Percentiles rank a stretch among this genome's conserved stretches.
phyloP scores from a whole-genome alignment of 2,888 invertebrate genomes.

The Pristionchus mayeri region DNA sequence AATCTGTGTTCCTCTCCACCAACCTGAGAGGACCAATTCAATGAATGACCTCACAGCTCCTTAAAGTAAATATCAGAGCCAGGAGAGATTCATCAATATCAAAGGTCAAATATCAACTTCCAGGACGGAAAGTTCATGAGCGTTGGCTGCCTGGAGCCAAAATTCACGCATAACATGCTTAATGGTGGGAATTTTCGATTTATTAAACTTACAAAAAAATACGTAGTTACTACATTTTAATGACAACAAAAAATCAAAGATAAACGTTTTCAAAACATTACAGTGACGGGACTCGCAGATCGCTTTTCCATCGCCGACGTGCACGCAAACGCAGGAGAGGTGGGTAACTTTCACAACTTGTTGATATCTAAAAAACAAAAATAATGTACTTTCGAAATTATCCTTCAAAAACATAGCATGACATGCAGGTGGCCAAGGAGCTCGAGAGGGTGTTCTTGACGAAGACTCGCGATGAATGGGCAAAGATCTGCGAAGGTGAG shows the following conservation, averaged over 20 bases:
- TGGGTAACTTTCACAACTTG: background rate
- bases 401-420: background rate
- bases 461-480: constrained; percentile 91
- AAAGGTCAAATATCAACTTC: constrained; percentile 77
- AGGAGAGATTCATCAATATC: too few species aligned
- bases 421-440: constrained; percentile 79
- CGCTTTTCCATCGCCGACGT: background rate
- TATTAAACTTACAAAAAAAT: too few species aligned
- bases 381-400: background rate
- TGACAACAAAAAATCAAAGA: background rate
- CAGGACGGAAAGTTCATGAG: constrained; percentile 92
- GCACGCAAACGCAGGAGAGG: background rate
- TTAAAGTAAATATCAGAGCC: background rate
- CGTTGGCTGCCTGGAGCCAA: constrained; percentile 93
- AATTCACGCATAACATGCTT: constrained; percentile 88
- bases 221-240: too few species aligned
- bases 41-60: background rate
- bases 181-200: constrained; percentile 79
- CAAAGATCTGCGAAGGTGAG: constrained; percentile 75
- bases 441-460: constrained; percentile 83
- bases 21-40: too few species aligned
- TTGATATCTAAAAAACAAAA: too few species aligned
- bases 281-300: background rate
- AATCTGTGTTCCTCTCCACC: too few species aligned
- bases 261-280: background rate